Evolutionary conservation across 2,888 invertebrate genomes (phyloP), one percentile per base, ranked within the genome.

Genomic region (Pterostichus niger): DNA sequence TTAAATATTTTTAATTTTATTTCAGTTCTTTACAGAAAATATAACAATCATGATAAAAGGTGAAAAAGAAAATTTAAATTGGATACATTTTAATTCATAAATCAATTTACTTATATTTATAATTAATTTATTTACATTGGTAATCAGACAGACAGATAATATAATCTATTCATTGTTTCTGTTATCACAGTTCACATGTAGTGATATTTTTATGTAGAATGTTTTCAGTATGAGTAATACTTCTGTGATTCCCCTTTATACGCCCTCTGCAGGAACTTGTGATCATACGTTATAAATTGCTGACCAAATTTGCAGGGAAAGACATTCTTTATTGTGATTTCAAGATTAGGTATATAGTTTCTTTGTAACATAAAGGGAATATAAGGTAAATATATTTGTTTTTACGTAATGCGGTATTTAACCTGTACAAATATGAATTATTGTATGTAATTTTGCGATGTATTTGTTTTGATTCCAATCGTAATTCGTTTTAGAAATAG

Each of bases 171-270:
- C 59, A 59, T 59, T 31, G 59, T 10, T 40, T 17, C 59, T 10
- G 40, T 59, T 64, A 64, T 64, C 64, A 13, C n/a, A n/a, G n/a
- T n/a, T n/a, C n/a, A n/a, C 10, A 6, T 59, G 11, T 5, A 35
- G 11, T 3, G n/a, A 6, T 35, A 35, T 35, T n/a, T 13, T 35
- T 64, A 64, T 64, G n/a, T 64, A 6, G 0, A 54, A 59, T 64
- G 35, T 64, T 64, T 64, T 64, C 13, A n/a, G 5, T 11, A n/a
- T 35, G 64, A 33, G n/a, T 35, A 64, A 59, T 59, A 59, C 2
- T 31, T 31, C n/a, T 46, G 68, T 71, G 40, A 44, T 71, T 71
- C 68, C 68, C 68, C 68, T 10, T 17, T 15, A 17, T 71, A 44
- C 10, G 40, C 3, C 44, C 68, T 46, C 7, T 15, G 15, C 7